Evolutionary conservation across 2,113 vertebrate species (phyloP), one percentile per base, ranked within the genome.

Genomic region (Oophaga pumilio): DNA sequence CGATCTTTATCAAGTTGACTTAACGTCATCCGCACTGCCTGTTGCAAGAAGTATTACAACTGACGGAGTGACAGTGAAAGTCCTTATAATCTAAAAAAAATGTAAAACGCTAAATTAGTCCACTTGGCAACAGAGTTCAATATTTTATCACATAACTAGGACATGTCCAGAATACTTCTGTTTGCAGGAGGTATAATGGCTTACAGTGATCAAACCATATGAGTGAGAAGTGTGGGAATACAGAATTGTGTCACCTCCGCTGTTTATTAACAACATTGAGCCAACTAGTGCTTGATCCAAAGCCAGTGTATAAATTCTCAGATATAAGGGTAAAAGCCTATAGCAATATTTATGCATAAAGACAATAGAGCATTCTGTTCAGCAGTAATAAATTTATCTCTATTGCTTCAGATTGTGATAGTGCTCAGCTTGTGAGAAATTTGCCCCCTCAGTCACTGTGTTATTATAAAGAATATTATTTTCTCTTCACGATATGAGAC

Each of bases 231-330:
- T 73, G 71, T 69, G 49, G 64, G 64, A 83, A 82, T 49, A 18
- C 28, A 69, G 43, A 49, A 69, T 59, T 53, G 81, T 82, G 80
- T 69, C 81, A 83, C 43, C n/a, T 83, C 57, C 68, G 81, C 50
- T 83, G 81, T 83, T 83, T 69, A 74, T 49, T 20, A 69, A 82
- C 62, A 66, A 49, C n/a, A 68, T 12, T 82, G 28, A 64, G 79
- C 79, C 79, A 82, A 82, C 59, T 64, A 49, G 57, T 43, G 62
- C 24, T 62, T 81, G 78, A 43, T 33, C 78, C 57, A 43, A 33
- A 60, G 78, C 78, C 57, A 82, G 33, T 82, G 22, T 62, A 82
- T 62, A 22, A 82, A 59, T 49, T 82, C 59, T 82, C 79, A 82
- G 57, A 22, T 82, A 82, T 33, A 64, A 82, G 79, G 28, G 2